Evolutionary conservation across 2,113 vertebrate species (phyloP).

Genomic region (Sorex araneus): DNA sequence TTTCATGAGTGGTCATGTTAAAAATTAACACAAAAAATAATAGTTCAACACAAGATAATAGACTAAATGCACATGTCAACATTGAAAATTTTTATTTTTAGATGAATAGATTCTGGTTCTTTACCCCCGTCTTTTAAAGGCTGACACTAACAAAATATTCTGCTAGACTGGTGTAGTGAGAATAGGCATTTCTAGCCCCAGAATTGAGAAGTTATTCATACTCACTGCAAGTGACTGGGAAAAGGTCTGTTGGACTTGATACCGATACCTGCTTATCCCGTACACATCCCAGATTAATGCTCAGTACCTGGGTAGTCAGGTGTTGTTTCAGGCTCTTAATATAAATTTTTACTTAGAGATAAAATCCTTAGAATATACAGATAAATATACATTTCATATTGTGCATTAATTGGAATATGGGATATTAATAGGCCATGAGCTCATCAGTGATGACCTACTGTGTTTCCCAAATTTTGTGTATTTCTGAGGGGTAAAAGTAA

Average conservation of each 20-base stretch:
- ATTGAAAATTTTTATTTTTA: no score
- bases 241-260: background rate
- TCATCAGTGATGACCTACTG: background rate
- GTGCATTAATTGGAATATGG: rapidly evolving
- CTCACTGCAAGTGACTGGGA: background rate
- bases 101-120: no score
- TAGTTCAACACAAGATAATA: background rate
- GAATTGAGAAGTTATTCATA: background rate
- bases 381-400: background rate
- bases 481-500: background rate
- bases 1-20: background rate
- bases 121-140: background rate
- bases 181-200: background rate
- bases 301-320: background rate
- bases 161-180: background rate
- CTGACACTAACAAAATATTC: background rate
- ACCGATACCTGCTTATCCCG: background rate
- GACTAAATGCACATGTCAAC: background rate
- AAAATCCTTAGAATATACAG: background rate
- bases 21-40: background rate
- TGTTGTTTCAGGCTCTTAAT: background rate
- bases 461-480: background rate
- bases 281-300: background rate
- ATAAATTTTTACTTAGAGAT: background rate
- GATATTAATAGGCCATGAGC: background rate